Evolutionary conservation across 2,113 vertebrate species (phyloP).

Genomic region (Emberiza fucata): DNA sequence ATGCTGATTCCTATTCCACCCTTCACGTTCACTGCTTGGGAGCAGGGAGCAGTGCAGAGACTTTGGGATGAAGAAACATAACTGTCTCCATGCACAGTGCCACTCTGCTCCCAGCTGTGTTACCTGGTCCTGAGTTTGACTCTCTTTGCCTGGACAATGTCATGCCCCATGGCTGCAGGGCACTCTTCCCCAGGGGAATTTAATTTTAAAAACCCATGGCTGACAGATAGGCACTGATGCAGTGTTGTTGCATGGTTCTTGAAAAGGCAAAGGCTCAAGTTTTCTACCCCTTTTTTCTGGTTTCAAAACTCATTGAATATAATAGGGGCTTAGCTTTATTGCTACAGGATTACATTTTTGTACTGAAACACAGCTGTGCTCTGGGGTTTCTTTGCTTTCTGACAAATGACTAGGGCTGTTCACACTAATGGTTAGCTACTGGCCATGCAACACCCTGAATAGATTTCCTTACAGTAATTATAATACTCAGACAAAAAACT

Average conservation of each 20-base stretch:
- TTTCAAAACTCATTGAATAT: neutral
- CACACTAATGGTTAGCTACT: neutral
- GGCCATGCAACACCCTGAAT: neutral
- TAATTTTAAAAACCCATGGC: neutral
- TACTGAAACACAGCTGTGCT: neutral
- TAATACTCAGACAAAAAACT: neutral
- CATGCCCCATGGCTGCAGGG: no score
- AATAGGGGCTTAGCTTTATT: neutral
- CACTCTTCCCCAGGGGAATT: neutral
- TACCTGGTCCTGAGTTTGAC: neutral
- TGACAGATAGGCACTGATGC: neutral
- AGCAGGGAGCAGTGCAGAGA: neutral
- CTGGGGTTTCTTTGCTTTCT: neutral
- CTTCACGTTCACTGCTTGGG: neutral
- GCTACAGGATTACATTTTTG: neutral
- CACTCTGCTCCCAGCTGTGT: neutral
- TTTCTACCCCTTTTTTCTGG: neutral
- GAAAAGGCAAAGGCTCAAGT: neutral
- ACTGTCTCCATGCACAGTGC: neutral
- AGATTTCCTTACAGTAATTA: neutral
- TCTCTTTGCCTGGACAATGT: neutral
- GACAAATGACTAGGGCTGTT: neutral
- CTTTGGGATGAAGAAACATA: neutral
- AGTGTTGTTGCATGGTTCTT: neutral
- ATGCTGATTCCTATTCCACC: neutral